These are phyloP conservation scores for Oligia latruncula DNA, from an alignment of 2,888 invertebrate genomes.

Conservation along the genomic window DNA sequence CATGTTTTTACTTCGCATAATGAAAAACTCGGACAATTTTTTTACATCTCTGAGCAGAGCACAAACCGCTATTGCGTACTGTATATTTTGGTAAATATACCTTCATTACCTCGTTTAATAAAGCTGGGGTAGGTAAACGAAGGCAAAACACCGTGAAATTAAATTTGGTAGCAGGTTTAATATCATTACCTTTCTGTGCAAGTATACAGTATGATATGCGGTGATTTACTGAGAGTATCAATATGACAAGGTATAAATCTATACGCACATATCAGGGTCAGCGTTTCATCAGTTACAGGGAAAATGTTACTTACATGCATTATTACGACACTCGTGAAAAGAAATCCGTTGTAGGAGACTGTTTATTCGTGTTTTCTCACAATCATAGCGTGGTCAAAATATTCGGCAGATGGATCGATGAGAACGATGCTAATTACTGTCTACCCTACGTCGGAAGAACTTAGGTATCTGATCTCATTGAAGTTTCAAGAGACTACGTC, in stretches of 20 bases:
- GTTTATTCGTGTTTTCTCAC: background rate
- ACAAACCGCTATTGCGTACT: conserved; percentile 23
- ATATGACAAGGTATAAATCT: conserved; percentile 15
- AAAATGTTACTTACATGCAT: background rate
- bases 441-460: background rate
- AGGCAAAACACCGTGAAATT: conserved; percentile 62
- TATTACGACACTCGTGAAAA: background rate
- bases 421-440: too few relatives aligned
- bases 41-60: conserved; percentile 18
- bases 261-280: conserved; percentile 10
- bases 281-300: background rate
- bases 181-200: conserved; percentile 42
- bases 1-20: background rate
- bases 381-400: background rate
- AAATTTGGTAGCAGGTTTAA: conserved; percentile 53
- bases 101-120: conserved; percentile 55
- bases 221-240: conserved; percentile 34
- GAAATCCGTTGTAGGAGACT: background rate
- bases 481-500: background rate
- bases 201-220: conserved; percentile 18
- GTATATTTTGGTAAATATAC: conserved; percentile 52
- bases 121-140: conserved; percentile 50
- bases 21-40: conserved; percentile 16
- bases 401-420: background rate
- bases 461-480: background rate